Base-by-base conservation (phyloP, 2,797 vertebrate species). In the Poeciliopsis paucimaculata region DNA sequence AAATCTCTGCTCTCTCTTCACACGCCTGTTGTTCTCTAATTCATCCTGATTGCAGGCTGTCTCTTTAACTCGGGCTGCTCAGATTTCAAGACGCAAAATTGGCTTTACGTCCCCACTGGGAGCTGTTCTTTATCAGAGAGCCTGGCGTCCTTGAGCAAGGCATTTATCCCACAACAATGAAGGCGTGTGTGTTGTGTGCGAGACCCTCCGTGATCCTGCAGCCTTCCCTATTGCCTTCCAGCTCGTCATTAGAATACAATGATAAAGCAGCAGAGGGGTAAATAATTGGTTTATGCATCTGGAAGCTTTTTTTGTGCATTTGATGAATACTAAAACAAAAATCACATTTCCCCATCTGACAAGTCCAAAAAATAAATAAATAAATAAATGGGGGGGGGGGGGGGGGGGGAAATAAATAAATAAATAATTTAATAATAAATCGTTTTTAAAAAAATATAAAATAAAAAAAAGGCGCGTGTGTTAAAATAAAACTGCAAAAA, bases 1-100 rank as follows among this genome's bases (percentile, higher is more conserved):
- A 90, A 92, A 90, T 91, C 91, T 90, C 87, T 89, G 87, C 78
- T 90, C 87, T 91, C 87, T 87, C 87, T 87, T 91, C 91, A 87
- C 85, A 85, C 90, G 87, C 84, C 84, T 86, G 85, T 88, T 89
- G 79, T 91, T 88, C 6, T 15, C 88, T 90, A 88, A 82, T 91
- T 90, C 84, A 87, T 91, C 73, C 64, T 87, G 87, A 90, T 85
- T 84, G 81, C 78, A 84, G 31, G 73, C 75, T 72, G 57, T 79
- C 77, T 89, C 85, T 75, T 74, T 76, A 73, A 28, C 78, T 76
- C 75, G 80, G 49, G 20, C 87, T 46, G 78, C 81, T 87, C 83
- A 78, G 73, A 89, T 88, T 88, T 89, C 83, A 85, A 71, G 55
- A 15, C 62, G 78, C 83, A 68, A 87, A 87, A 90, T 82, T 68